phyloP scores from a whole-genome alignment of 2,113 vertebrate species.

The Ptilonorhynchus violaceus region DNA sequence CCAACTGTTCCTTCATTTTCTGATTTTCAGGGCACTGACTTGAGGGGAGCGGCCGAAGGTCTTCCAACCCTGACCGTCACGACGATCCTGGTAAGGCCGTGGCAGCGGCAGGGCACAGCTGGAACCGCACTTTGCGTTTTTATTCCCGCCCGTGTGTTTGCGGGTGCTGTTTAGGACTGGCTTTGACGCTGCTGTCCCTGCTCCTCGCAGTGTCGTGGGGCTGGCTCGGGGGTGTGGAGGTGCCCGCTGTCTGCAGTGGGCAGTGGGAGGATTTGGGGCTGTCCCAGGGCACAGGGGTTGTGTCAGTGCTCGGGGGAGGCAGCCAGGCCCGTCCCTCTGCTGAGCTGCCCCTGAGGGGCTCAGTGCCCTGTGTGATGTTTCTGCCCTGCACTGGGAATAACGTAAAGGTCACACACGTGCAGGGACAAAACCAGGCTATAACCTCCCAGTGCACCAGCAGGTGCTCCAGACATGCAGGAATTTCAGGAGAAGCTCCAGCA shows the following conservation, averaged over 20 bases:
- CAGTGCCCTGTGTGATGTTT: accelerated
- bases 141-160: accelerated
- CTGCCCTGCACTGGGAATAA: background rate
- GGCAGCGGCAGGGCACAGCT: background rate
- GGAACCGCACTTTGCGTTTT: background rate
- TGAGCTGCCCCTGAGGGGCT: background rate
- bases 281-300: background rate
- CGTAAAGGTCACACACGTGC: background rate
- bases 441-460: background rate
- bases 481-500: background rate
- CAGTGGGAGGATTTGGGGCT: background rate
- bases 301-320: background rate
- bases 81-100: constrained; percentile 78
- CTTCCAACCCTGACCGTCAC: constrained; percentile 75
- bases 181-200: background rate
- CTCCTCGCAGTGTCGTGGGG: accelerated
- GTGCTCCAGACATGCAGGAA: background rate
- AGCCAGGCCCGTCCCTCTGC: background rate
- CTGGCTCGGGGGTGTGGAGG: background rate
- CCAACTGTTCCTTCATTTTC: background rate
- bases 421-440: background rate
- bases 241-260: background rate
- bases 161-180: background rate
- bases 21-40: background rate
- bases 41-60: background rate